Evolutionary conservation across 2,888 invertebrate genomes (phyloP).

Genomic region (Ceraclea dissimilis): DNA sequence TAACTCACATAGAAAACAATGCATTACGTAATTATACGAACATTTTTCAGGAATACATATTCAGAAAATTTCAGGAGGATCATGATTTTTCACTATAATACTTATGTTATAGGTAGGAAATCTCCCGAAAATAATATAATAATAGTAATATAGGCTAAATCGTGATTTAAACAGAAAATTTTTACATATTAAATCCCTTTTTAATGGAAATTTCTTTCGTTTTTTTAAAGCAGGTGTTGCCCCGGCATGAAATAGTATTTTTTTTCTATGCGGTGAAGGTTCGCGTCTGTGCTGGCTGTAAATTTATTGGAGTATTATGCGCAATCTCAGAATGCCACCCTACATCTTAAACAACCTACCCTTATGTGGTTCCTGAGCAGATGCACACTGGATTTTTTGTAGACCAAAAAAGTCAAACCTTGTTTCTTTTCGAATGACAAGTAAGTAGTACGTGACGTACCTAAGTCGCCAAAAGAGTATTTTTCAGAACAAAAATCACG

Average conservation of each 20-base stretch:
- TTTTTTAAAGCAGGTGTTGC: constrained; percentile 20
- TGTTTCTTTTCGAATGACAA: no score
- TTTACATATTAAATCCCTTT: constrained; percentile 9
- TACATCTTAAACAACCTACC: neutral
- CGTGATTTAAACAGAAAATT: constrained; percentile 3
- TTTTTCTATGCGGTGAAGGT: constrained; percentile 20
- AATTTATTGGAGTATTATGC: constrained; percentile 27
- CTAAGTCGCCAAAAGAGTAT: no score
- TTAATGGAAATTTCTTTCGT: constrained; percentile 7
- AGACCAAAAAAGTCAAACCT: no score
- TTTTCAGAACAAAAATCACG: no score
- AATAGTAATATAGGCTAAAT: constrained; percentile 2
- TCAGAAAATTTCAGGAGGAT: no score
- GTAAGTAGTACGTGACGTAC: no score
- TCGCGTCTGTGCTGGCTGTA: constrained; percentile 18
- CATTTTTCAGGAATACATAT: no score
- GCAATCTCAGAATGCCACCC: constrained; percentile 24
- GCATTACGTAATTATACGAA: no score
- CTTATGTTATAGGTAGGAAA: no score
- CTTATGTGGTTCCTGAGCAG: neutral
- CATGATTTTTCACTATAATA: no score
- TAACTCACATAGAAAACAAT: no score
- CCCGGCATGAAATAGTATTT: constrained; percentile 13
- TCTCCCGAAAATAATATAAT: no score
- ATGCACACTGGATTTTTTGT: neutral